A percentile compares a stretch with the other conserved stretches of the same genome.
phyloP scores from a whole-genome alignment of 2,113 vertebrate species.

The Odontesthes bonariensis region DNA sequence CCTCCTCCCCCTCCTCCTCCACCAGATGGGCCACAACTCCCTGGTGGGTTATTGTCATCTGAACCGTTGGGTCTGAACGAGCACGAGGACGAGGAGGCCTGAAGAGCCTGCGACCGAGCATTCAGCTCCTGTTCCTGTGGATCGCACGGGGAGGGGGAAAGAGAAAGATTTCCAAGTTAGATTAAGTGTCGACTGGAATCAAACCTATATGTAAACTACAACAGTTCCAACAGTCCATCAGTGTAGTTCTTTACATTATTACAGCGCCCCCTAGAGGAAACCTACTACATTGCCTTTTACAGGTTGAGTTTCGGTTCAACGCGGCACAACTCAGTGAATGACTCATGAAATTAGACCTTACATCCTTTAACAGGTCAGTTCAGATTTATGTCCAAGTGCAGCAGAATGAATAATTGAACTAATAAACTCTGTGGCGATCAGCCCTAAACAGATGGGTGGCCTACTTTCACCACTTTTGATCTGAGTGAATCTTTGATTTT shows the following conservation, averaged over 20 bases:
- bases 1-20: conserved; percentile 88
- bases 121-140: conserved; percentile 95
- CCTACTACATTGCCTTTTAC: conserved; percentile 13
- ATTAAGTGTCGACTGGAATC: not conserved
- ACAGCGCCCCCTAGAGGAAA: conserved; percentile 66
- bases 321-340: conserved; percentile 48
- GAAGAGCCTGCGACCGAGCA: conserved; percentile 93
- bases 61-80: conserved; percentile 96
- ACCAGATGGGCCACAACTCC: conserved; percentile 95
- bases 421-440: conserved; percentile 16
- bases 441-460: conserved; percentile 6
- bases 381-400: conserved; percentile 34
- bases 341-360: conserved; percentile 65
- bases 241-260: not conserved
- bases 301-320: conserved; percentile 34
- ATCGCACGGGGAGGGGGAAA: not conserved
- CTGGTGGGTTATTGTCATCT: conserved; percentile 97
- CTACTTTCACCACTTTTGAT: conserved; percentile 36
- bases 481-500: conserved; percentile 20
- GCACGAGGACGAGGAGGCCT: conserved; percentile 93
- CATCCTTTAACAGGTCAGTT: conserved; percentile 47
- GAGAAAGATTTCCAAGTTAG: not conserved
- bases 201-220: not conserved
- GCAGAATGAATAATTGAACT: conserved; percentile 25
- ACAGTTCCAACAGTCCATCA: not conserved